These are phyloP conservation scores for Noturus placidus DNA, from an alignment of 2,113 vertebrate species.

Conservation along the genomic window DNA sequence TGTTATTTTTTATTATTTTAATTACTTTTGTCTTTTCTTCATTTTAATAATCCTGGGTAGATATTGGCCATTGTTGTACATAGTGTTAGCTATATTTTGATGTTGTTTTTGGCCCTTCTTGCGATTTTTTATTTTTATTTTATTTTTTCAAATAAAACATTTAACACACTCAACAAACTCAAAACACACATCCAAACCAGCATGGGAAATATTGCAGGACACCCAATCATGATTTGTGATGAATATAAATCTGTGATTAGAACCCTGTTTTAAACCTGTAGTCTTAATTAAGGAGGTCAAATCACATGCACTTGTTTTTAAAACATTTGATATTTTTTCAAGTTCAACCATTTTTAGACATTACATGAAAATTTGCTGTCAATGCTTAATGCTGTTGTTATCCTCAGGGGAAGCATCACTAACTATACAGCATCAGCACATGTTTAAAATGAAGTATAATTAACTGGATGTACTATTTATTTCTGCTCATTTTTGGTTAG, in stretches of 20 bases:
- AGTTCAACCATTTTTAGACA: not conserved
- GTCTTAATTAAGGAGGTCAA: not conserved
- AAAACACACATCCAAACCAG: not conserved
- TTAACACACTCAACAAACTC: not conserved
- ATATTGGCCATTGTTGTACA: no score
- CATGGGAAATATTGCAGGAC: not conserved
- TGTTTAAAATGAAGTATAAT: not conserved
- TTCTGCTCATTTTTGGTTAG: not conserved
- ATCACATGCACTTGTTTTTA: not conserved
- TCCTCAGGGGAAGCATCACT: not conserved
- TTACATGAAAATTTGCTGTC: not conserved
- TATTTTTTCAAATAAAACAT: no score
- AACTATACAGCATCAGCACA: not conserved
- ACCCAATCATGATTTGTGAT: not conserved
- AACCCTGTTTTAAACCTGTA: not conserved
- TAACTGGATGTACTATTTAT: not conserved
- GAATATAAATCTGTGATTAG: not conserved
- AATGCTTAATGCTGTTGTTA: not conserved
- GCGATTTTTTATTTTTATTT: no score
- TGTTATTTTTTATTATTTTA: no score
- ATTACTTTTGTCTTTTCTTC: no score
- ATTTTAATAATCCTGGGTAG: no score
- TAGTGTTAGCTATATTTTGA: no score
- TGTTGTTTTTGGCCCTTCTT: no score
- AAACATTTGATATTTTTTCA: no score